These are phyloP conservation scores for Augochlora pura DNA, from an alignment of 1,140 invertebrate genomes.

Conservation along the genomic window DNA sequence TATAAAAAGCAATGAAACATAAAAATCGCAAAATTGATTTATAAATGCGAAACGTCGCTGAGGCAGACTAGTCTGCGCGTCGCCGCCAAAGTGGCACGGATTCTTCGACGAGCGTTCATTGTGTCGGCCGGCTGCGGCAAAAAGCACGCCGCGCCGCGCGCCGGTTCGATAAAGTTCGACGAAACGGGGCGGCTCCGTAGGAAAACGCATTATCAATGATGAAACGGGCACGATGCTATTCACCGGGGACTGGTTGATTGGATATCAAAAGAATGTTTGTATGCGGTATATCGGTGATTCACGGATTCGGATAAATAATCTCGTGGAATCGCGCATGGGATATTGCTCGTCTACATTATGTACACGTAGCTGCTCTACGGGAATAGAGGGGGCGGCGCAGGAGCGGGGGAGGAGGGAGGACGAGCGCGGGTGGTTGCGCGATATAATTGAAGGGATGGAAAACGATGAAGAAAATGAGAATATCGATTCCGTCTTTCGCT, in stretches of 20 bases:
- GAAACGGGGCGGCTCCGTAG: conserved; percentile 70
- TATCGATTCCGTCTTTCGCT: no score
- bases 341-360: background rate
- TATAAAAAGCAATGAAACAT: no score
- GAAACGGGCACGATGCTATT: conserved; percentile 22
- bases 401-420: no score
- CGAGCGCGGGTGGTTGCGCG: no score
- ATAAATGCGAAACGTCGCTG: no score
- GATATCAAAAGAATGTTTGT: background rate
- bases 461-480: no score
- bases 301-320: background rate
- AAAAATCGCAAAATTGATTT: no score
- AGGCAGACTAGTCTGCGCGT: no score
- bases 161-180: conserved; percentile 46
- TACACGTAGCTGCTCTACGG: no score
- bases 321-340: background rate
- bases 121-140: conserved; percentile 62
- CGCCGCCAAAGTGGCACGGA: conserved; percentile 33
- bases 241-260: conserved; percentile 14
- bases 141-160: no score
- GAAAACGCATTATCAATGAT: conserved; percentile 24
- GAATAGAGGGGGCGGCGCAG: no score
- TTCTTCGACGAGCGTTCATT: conserved; percentile 53
- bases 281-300: background rate
- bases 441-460: no score